Evolutionary conservation across 2,888 invertebrate species (phyloP), one percentile per base, ranked within the genome.

Genomic region (Hyles lineata): DNA sequence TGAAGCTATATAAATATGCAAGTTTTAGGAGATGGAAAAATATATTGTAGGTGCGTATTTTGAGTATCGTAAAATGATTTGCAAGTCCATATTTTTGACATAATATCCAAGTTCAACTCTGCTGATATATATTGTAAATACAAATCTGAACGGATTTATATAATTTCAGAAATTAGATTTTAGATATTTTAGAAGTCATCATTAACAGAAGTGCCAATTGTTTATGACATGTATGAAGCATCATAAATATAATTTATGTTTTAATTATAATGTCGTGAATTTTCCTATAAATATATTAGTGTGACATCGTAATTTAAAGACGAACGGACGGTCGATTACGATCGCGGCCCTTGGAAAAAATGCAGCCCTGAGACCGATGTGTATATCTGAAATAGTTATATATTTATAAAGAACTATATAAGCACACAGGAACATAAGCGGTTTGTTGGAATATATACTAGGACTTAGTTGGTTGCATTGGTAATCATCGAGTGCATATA

Each of bases 301-400:
- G 76, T 76, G 78, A 82, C 76, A 79, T 71, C 78, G 78, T 76
- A 86, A 76, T 73, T 71, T 72, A 79, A 82, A 84, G 76, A 80
- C 71, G 78, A 86, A 86, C 67, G 86, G 86, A 73, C 76, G 85
- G 76, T 85, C 82, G 72, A 84, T 83, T 73, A 79, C 73, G 72
- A 86, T 83, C 73, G 75, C 78, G 62, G 73, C 72, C 62, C 75
- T 74, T 62, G 77, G 74, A 76, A 72, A 75, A 78, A 84, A 84
- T 73, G 79, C 79, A 35, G 81, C 76, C 78, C 84, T 83, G 77
- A 74, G 69, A 62, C 78, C 77, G 77, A 85, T 69, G 75, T 67
- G 75, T 63, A 84, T 15, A 75, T 79, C 85, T 85, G 85, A 82
- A 85, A 83, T 71, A 70, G 32, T 60, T 71, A 69, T 69, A 58